A percentile compares a stretch with the other conserved stretches of the same genome.
Conservation (phyloP, 2,113 vertebrate genomes). For the Chloropsis hardwickii region DNA sequence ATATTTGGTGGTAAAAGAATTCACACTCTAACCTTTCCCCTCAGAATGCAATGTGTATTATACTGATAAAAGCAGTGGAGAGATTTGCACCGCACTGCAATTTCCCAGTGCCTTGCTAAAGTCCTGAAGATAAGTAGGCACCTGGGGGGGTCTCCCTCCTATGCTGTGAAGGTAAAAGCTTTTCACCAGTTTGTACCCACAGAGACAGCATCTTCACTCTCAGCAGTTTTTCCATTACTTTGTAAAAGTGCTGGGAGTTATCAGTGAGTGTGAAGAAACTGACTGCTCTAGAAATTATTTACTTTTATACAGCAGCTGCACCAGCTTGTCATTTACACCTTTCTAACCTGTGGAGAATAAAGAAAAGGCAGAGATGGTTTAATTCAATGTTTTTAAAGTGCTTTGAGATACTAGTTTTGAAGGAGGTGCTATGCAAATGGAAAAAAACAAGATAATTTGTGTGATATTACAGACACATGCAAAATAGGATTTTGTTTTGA, state of each 20-base stretch:
- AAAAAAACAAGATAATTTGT: background rate
- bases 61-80: slow-evolving; percentile 16
- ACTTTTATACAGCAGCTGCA: slow-evolving; percentile 21
- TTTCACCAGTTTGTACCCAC: slow-evolving; percentile 30
- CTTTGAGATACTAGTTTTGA: background rate
- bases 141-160: background rate
- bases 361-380: background rate
- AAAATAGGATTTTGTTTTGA: slow-evolving; percentile 47
- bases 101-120: background rate
- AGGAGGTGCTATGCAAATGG: background rate
- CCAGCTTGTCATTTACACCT: slow-evolving; percentile 17
- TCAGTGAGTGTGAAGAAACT: slow-evolving; percentile 47
- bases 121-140: slow-evolving; percentile 31
- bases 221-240: slow-evolving; percentile 37
- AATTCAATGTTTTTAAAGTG: background rate
- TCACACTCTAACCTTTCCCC: slow-evolving; percentile 7
- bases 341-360: background rate
- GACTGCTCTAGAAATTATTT: slow-evolving; percentile 38
- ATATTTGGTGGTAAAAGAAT: background rate
- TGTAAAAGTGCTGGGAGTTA: slow-evolving; percentile 45
- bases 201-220: slow-evolving; percentile 56
- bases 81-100: background rate
- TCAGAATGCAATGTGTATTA: background rate
- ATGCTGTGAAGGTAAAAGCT: background rate
- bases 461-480: slow-evolving; percentile 5